A percentile compares a stretch with the other conserved stretches of the same genome.
Evolutionary conservation across 1,140 invertebrate genomes (phyloP).

Genomic region (Drosophila quadrilineata): DNA sequence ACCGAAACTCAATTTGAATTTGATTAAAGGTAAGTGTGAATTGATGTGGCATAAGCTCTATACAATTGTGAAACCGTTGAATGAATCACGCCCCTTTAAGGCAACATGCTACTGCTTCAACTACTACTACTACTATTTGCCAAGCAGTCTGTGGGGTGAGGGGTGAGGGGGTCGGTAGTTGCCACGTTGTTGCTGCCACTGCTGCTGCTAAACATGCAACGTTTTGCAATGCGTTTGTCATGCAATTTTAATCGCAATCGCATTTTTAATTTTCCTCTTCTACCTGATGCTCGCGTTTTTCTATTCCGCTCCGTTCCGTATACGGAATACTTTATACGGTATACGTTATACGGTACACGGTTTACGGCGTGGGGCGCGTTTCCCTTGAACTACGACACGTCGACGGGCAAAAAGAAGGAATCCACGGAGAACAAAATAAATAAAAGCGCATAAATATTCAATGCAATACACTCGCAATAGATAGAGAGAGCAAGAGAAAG

Average conservation of each 20-base stretch:
- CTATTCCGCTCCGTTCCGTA: not conserved
- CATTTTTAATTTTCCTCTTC: conserved; percentile 79
- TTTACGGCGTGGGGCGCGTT: not conserved
- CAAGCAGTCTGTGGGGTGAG: too few species aligned
- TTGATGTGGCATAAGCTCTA: conserved; percentile 41
- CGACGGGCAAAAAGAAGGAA: too few species aligned
- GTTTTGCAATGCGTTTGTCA: conserved; percentile 74
- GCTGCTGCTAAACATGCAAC: conserved; percentile 58
- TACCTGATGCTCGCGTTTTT: conserved; percentile 53
- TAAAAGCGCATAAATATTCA: conserved; percentile 79
- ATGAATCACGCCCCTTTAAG: conserved; percentile 42
- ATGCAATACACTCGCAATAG: conserved; percentile 78
- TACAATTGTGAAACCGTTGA: conserved; percentile 19
- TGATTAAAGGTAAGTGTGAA: conserved; percentile 65
- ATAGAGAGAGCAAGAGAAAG: conserved; percentile 40
- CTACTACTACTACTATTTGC: too few species aligned
- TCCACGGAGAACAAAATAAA: conserved; percentile 51
- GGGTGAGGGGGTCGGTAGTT: not conserved
- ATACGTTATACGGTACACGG: too few species aligned
- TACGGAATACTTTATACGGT: too few species aligned
- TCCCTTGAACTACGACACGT: too few species aligned
- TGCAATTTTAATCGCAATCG: conserved; percentile 79
- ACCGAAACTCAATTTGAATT: too few species aligned
- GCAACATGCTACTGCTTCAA: conserved; percentile 7
- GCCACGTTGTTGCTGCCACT: not conserved